phyloP scores from a whole-genome alignment of 2,797 vertebrate genomes.

The Buceros bicornis region DNA sequence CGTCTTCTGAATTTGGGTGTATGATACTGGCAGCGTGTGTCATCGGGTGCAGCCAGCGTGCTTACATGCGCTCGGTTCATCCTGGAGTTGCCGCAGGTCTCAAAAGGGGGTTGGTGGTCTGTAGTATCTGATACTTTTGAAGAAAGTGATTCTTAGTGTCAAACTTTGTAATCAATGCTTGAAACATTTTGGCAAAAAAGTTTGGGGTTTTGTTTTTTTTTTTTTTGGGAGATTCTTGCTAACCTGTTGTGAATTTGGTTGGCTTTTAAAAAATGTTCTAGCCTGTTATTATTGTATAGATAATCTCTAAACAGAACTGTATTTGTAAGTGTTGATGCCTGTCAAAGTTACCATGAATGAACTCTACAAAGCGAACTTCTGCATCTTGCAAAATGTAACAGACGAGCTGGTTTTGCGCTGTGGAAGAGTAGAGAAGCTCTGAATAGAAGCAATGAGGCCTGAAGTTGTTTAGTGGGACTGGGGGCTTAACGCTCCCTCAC shows the following conservation, averaged over 20 bases:
- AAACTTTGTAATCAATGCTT: not conserved
- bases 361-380: not conserved
- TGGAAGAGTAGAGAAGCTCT: not conserved
- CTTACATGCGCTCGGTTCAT: not conserved
- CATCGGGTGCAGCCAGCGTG: fast-evolving
- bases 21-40: fast-evolving
- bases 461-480: not conserved
- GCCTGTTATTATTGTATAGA: not conserved
- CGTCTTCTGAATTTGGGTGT: not conserved
- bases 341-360: no score
- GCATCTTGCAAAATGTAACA: not conserved
- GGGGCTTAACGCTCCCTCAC: not conserved
- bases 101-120: not conserved
- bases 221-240: not conserved
- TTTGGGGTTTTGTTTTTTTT: no score
- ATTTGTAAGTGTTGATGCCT: not conserved
- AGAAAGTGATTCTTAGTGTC: not conserved
- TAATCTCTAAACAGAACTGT: not conserved
- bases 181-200: not conserved
- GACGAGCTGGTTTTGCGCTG: not conserved
- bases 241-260: not conserved
- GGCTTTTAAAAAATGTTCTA: not conserved
- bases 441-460: not conserved
- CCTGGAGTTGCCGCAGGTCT: not conserved
- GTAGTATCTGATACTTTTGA: not conserved